These are phyloP conservation scores for Peucedramus taeniatus DNA, from an alignment of 2,113 vertebrate species.

Conservation along the genomic window DNA sequence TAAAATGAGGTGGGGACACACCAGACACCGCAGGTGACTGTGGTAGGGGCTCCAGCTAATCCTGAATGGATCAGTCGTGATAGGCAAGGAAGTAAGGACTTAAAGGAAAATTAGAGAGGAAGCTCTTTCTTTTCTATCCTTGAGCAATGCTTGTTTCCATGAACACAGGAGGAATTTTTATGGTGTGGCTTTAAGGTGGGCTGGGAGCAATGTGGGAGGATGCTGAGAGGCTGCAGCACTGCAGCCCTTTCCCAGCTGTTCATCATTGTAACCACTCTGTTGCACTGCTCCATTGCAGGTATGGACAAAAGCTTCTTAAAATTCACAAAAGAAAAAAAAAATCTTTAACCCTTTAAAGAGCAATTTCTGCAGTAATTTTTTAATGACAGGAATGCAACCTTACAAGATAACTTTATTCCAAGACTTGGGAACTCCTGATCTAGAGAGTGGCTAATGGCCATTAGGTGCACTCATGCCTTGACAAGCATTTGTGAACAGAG, in stretches of 20 bases:
- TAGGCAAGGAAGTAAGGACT: not conserved
- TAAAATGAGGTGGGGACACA: not conserved
- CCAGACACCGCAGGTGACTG: not conserved
- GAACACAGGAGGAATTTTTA: not conserved
- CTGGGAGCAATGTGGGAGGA: not conserved
- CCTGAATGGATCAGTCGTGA: not conserved
- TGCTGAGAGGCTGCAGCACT: not conserved
- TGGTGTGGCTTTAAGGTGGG: not conserved
- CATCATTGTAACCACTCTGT: not conserved
- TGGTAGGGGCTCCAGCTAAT: not conserved
- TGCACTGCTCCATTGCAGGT: not conserved
- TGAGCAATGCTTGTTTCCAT: not conserved
- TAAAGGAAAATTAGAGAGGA: not conserved
- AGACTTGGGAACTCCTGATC: not conserved
- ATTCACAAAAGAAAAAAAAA: not conserved
- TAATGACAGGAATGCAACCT: not conserved
- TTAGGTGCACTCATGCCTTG: not conserved
- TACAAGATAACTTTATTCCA: not conserved
- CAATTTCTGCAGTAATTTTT: not conserved
- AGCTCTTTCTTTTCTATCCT: not conserved
- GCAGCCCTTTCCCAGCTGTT: not conserved
- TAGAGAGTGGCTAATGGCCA: not conserved
- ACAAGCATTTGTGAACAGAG: not conserved
- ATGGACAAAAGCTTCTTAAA: not conserved
- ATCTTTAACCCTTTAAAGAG: not conserved